phyloP scores from a whole-genome alignment of 1,140 invertebrate genomes.

The Brachionus plicatilis region DNA sequence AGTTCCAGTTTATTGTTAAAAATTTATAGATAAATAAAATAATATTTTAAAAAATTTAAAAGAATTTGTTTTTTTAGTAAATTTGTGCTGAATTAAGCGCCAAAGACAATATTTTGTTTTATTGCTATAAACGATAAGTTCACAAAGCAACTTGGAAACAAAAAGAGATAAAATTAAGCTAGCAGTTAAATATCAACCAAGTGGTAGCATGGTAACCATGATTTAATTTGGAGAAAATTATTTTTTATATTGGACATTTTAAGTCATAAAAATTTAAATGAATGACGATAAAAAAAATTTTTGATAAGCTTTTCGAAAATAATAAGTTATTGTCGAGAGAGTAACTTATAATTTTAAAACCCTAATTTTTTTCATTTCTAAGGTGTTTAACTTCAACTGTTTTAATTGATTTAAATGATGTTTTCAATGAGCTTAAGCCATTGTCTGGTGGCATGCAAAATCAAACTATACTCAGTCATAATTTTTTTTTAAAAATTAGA shows the following conservation, averaged over 20 bases:
- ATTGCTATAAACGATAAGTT: background rate
- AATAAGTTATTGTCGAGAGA: slow-evolving; percentile 3
- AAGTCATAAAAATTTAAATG: background rate
- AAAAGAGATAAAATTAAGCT: background rate
- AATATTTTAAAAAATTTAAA: background rate
- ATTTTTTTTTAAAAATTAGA: background rate
- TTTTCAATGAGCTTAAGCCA: background rate
- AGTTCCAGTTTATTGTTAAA: too few species aligned
- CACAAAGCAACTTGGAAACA: background rate
- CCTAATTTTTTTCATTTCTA: background rate
- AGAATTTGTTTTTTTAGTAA: background rate
- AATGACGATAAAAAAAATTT: background rate
- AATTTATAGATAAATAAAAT: background rate
- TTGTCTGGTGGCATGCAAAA: background rate
- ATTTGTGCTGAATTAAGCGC: background rate
- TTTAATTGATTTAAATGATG: slow-evolving; percentile 33
- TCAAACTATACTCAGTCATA: background rate
- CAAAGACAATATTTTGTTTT: background rate
- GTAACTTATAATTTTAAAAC: background rate
- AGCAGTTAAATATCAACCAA: background rate
- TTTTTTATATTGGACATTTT: background rate
- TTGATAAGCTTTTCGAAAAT: slow-evolving; percentile 15
- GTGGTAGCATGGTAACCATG: slow-evolving; percentile 30
- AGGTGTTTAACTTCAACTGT: slow-evolving; percentile 24
- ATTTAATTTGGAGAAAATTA: background rate